phyloP scores from a whole-genome alignment of 2,888 invertebrate genomes.

The Ecliptopera silaceata region DNA sequence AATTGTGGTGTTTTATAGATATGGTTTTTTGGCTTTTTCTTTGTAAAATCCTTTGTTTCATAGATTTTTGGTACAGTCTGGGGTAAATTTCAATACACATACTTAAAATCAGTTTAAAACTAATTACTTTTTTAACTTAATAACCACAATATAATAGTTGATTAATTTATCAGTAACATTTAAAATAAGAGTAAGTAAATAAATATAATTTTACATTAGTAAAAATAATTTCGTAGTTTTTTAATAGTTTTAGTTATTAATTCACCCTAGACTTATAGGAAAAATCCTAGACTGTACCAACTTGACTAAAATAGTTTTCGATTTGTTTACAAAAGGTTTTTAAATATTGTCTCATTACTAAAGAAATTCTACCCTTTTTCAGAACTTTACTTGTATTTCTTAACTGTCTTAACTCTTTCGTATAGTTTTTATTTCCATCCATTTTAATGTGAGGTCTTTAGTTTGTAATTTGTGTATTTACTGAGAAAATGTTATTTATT shows the following conservation, averaged over 20 bases:
- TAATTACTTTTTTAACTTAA: no score
- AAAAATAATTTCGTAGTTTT: no score
- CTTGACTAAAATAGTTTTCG: conserved; percentile 1
- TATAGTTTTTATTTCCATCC: conserved; percentile 28
- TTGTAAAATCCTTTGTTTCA: neutral
- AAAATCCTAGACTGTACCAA: no score
- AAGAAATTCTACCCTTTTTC: conserved; percentile 8
- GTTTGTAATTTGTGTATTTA: conserved; percentile 36
- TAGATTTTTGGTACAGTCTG: conserved; percentile 6
- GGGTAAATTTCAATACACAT: neutral
- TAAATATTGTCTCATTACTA: neutral
- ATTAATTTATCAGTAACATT: no score
- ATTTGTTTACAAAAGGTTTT: conserved; percentile 2
- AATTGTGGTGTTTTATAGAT: neutral
- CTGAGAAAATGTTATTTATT: conserved; percentile 42
- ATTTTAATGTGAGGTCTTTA: conserved; percentile 25
- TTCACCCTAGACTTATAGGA: no score
- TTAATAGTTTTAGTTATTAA: no score
- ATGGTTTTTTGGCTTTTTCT: conserved; percentile 2
- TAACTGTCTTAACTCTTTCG: conserved; percentile 25
- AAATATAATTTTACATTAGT: no score
- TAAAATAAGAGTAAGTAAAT: no score
- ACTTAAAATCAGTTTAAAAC: no score
- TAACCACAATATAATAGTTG: no score
- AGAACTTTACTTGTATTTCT: conserved; percentile 15